phyloP scores from a whole-genome alignment of 2,888 invertebrate species.

The Nomada hirtipes region DNA sequence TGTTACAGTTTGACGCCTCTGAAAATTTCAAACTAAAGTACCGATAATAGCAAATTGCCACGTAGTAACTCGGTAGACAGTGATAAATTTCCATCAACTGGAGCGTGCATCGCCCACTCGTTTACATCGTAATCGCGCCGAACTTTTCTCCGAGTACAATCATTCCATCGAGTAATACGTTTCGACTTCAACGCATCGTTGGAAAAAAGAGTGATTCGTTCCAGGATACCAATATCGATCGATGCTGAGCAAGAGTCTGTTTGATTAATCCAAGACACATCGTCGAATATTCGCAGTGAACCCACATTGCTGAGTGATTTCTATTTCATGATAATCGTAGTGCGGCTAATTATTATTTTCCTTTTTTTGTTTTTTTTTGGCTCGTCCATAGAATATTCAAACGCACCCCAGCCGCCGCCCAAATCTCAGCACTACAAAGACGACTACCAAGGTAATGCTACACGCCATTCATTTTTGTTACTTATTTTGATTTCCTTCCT shows the following conservation, averaged over 20 bases:
- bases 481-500: background rate
- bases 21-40: background rate
- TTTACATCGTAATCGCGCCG: background rate
- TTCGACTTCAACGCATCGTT: conserved; percentile 1
- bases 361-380: conserved; percentile 73
- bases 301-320: conserved; percentile 31
- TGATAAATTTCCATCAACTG: background rate
- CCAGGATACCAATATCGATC: conserved; percentile 76
- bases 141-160: conserved; percentile 8
- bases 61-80: background rate
- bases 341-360: conserved; percentile 77
- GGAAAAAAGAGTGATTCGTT: conserved; percentile 6
- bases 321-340: conserved; percentile 44
- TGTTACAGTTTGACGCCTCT: background rate
- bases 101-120: too few species aligned
- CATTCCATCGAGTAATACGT: background rate
- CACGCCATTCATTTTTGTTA: conserved; percentile 48
- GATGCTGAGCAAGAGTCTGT: conserved; percentile 57
- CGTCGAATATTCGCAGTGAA: conserved; percentile 34
- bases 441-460: conserved; percentile 82
- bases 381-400: conserved; percentile 82
- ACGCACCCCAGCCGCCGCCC: conserved; percentile 83
- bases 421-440: conserved; percentile 83
- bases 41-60: background rate
- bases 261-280: conserved; percentile 46